Percentiles rank a stretch among this genome's conserved stretches.
phyloP scores from a whole-genome alignment of 2,113 vertebrate species.

The Ptilorrhoa leucosticta region DNA sequence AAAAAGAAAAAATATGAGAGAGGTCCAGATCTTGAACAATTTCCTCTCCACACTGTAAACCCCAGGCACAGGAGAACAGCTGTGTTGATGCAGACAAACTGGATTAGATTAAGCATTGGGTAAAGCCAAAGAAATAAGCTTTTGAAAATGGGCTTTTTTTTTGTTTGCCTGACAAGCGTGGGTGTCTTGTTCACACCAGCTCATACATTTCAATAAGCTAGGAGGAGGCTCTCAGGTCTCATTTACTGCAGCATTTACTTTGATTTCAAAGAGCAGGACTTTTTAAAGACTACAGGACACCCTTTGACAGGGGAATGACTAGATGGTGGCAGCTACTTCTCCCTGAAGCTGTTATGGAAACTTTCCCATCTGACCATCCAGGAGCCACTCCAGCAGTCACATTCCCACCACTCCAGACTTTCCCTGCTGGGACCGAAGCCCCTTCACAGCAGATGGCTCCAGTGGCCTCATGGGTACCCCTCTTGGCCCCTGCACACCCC shows the following conservation, averaged over 20 bases:
- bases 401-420: neutral
- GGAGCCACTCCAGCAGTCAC: neutral
- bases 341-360: neutral
- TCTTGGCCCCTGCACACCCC: neutral
- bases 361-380: neutral
- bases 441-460: neutral
- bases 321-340: neutral
- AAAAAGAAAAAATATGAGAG: too few species aligned
- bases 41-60: neutral
- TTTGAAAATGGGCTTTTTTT: neutral
- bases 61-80: neutral
- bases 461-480: neutral
- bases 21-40: neutral
- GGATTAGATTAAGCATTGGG: neutral
- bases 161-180: rapidly evolving
- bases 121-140: neutral
- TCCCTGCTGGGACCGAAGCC: neutral
- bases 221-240: neutral
- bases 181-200: neutral
- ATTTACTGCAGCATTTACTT: neutral
- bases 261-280: neutral
- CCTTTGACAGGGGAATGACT: neutral
- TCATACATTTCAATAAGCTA: neutral
- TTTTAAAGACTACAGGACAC: neutral
- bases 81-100: neutral